Evolutionary conservation across 2,113 vertebrate species (phyloP).

Genomic region (Gobius niger): DNA sequence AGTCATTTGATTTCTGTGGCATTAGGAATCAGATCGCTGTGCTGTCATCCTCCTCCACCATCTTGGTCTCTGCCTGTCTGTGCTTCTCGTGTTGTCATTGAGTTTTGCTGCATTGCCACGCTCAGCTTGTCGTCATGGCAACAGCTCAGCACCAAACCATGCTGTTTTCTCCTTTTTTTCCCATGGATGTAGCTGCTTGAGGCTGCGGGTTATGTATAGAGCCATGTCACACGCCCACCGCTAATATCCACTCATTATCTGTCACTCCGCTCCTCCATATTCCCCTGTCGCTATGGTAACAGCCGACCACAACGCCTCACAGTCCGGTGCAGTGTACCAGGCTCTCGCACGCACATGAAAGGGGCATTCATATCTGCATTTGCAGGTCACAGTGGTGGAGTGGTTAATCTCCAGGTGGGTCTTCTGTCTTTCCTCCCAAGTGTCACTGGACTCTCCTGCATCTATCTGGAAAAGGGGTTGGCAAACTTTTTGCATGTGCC

Average conservation of each 20-base stretch:
- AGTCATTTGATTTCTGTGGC: too few relatives aligned
- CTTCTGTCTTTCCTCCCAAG: too few relatives aligned
- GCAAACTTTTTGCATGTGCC: too few relatives aligned
- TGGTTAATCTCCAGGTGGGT: too few relatives aligned
- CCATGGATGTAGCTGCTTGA: background rate
- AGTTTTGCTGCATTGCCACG: constrained; percentile 12
- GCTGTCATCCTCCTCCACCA: background rate
- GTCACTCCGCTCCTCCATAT: background rate
- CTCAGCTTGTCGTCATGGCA: constrained; percentile 3
- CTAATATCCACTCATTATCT: background rate
- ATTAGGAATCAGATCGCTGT: background rate
- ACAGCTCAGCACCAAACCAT: background rate
- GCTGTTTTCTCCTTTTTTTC: background rate
- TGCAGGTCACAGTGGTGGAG: too few relatives aligned
- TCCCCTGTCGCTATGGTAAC: background rate
- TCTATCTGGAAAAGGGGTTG: too few relatives aligned
- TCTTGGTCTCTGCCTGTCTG: background rate
- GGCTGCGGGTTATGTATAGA: background rate
- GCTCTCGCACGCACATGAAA: too few relatives aligned
- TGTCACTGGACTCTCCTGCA: too few relatives aligned
- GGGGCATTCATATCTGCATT: too few relatives aligned
- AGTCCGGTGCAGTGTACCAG: too few relatives aligned
- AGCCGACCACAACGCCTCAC: background rate
- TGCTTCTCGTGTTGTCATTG: background rate
- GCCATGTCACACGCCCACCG: constrained; percentile 4